A percentile compares a stretch with the other conserved stretches of the same genome.
These are phyloP conservation scores for Barbus barbus DNA, from an alignment of 2,113 vertebrate genomes.

Conservation along the genomic window DNA sequence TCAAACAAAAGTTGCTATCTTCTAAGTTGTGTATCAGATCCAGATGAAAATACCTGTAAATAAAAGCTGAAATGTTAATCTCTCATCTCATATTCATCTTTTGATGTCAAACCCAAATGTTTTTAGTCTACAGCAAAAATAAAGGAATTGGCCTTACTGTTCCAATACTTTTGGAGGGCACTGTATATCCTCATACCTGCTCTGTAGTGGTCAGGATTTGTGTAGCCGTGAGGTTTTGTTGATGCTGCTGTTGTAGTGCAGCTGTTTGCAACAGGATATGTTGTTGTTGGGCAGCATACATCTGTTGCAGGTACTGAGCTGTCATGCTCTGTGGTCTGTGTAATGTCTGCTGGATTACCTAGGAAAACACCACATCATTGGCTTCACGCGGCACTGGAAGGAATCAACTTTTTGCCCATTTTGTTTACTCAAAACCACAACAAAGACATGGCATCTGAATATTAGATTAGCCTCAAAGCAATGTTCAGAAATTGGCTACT, in stretches of 20 bases:
- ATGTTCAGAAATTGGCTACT: not conserved
- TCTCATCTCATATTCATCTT: no score
- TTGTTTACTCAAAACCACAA: not conserved
- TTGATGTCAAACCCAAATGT: no score
- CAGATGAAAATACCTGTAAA: no score
- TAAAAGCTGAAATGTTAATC: no score
- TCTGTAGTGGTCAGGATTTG: constrained; percentile 86
- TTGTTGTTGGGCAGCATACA: constrained; percentile 94
- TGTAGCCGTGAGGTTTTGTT: constrained; percentile 76
- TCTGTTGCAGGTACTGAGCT: constrained; percentile 93
- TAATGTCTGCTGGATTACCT: constrained; percentile 94
- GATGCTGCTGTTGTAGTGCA: constrained; percentile 85
- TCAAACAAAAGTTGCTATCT: no score
- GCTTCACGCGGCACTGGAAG: not conserved
- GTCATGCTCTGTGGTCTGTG: constrained; percentile 90
- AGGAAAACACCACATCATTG: constrained; percentile 42
- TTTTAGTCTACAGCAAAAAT: no score
- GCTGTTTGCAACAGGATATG: constrained; percentile 93
- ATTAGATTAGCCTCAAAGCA: not conserved
- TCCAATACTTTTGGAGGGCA: no score
- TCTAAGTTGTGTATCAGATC: no score
- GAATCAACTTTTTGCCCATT: not conserved
- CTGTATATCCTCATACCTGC: constrained; percentile 80
- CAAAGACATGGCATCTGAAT: not conserved
- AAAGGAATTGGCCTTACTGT: no score